Conservation (phyloP, 2,797 vertebrate species). For the Darevskia nairensis region DNA sequence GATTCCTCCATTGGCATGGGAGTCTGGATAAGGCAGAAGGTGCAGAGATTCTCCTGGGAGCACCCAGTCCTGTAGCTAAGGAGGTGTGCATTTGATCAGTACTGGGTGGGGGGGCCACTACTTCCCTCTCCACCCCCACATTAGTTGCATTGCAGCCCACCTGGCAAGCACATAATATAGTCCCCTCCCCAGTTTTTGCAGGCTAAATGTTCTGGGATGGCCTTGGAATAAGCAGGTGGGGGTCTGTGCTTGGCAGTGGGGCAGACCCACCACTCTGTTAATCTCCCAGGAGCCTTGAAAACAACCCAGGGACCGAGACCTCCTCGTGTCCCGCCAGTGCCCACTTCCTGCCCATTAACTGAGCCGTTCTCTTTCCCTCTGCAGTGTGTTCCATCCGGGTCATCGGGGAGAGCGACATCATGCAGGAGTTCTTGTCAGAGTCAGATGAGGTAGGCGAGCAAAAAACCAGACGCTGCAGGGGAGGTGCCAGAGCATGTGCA, state of each 20-base stretch:
- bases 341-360: accelerated
- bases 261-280: too few relatives aligned
- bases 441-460: conserved; percentile 89
- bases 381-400: conserved; percentile 94
- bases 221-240: neutral
- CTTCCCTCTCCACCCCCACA: neutral
- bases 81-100: neutral
- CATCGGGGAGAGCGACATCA: conserved; percentile 96
- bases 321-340: too few relatives aligned
- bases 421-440: conserved; percentile 98
- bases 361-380: neutral
- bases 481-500: neutral
- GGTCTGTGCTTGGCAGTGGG: neutral
- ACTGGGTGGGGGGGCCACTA: neutral
- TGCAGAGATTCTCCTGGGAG: neutral
- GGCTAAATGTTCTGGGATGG: neutral
- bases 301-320: too few relatives aligned
- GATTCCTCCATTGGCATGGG: neutral
- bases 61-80: neutral
- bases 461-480: accelerated
- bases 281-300: neutral
- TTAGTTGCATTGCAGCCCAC: neutral
- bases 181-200: neutral
- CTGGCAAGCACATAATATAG: neutral
- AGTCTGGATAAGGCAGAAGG: neutral